Base-by-base conservation (phyloP, 2,888 invertebrate species). In the Nysson spinosus region DNA sequence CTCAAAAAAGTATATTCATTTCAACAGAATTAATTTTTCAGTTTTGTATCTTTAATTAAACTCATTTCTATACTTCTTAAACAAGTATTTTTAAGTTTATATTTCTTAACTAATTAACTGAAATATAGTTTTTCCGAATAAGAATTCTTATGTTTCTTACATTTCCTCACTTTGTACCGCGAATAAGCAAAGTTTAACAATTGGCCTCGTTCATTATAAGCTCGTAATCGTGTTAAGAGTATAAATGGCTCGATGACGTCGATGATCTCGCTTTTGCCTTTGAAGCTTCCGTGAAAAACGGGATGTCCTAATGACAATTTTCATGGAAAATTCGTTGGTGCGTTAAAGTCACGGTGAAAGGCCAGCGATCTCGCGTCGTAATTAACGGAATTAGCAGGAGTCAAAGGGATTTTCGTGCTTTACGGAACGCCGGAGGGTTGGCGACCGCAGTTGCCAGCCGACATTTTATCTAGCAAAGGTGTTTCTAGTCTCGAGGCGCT, bases 341-440 rank as follows among this genome's bases (percentile, higher is more conserved):
- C 39, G 58, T 50, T 37, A 40, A 35, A 40, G 28, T 14, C 7
- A 1, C 9, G 24, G 7, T 28, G 34, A 20, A 20, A 32, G 11
- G 9, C 22, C 20, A 17, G 19, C 40, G 46, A 26, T 40, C 35
- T 50, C 44, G 44, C 20, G 50, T 43, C 56, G 55, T 57, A 74
- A 74, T 74, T 74, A 75, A 68, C 43, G 65, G 65, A 75, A 72
- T 74, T 75, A 69, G 50, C 63, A 57, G 49, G 60, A 63, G 60
- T 66, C 68, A 67, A 76, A 77, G 72, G 63, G 70, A 75, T 69
- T 54, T 73, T 56, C 54, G 47, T 68, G 70, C 67, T 73, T 73
- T 64, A 69, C 46, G 26, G 24, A 19, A 26, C 22, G 51, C 34
- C 52, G 37, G 47, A 55, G 64, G 72, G 42, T n/a, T 44, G 46